Conservation (phyloP, 2,113 vertebrate species). For the Marmota monax region DNA sequence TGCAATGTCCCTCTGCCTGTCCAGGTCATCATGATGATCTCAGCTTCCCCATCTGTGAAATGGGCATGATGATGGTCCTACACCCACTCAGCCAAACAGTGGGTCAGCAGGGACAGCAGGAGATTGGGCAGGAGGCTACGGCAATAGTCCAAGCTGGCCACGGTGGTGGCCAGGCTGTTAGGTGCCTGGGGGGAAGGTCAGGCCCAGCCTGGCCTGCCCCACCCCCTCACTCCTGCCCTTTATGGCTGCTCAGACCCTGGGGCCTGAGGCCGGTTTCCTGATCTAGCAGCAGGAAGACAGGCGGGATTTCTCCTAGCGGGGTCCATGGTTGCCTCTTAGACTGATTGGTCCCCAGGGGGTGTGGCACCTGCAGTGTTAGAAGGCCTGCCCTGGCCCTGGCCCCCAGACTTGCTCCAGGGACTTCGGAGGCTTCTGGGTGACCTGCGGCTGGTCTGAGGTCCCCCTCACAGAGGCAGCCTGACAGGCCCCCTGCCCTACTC, state of each 20-base stretch:
- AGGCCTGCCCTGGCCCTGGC: too few species aligned
- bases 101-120: rapidly evolving
- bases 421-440: not conserved
- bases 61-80: not conserved
- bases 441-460: not conserved
- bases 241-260: not conserved
- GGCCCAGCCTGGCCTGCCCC: rapidly evolving
- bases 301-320: not conserved
- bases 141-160: rapidly evolving
- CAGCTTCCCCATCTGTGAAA: not conserved
- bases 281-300: not conserved
- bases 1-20: not conserved
- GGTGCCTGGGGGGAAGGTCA: too few species aligned
- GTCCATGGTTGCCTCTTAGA: not conserved
- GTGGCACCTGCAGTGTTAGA: too few species aligned
- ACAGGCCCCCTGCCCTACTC: rapidly evolving
- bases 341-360: not conserved
- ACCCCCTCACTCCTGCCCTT: not conserved
- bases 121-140: not conserved
- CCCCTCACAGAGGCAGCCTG: rapidly evolving
- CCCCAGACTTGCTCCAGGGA: not conserved
- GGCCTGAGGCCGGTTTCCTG: not conserved
- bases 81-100: too few species aligned
- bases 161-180: rapidly evolving
- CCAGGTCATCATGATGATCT: not conserved